Evolutionary conservation across 2,888 invertebrate species (phyloP), one percentile per base, ranked within the genome.

Genomic region (Coremacera marginata): DNA sequence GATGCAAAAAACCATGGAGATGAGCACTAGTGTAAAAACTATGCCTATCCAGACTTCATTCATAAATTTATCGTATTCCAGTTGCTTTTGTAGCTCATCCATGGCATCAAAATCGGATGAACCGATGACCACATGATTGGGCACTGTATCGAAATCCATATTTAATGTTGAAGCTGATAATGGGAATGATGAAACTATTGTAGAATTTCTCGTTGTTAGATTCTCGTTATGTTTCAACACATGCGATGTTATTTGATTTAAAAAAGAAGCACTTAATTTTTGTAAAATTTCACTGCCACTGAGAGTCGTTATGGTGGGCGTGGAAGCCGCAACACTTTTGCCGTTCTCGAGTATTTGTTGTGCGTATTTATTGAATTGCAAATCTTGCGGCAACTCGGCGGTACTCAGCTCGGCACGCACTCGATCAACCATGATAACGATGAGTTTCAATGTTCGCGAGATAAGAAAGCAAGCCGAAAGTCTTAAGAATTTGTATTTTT

Each of bases 1-100:
- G 87, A 93, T 91, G 84, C 92, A 92, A 84, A 92, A 92, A 60
- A 92, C 91, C 89, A 92, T 91, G 82, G 91, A 91, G 62, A 92
- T 89, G 77, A 92, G 91, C 89, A 93, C 91, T 68, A 92, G 86
- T 19, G 92, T 92, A 71, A 93, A 86, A 49, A 92, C 92, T 78
- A 92, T 90, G 31, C 92, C 92, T 76, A 93, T 92, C 93, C 93
- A 93, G 57, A 93, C 91, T 84, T 93, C 93, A 76, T 92, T 91
- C 86, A 92, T 89, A 84, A 92, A 91, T 82, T 91, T 91, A 85
- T 92, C 92, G 83, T 92, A 92, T 78, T 91, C 91, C 78, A 88
- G 75, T 82, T 89, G 89, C 73, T 88, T 86, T 77, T 88, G 86
- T 71, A 88, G 74, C 63, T 89, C 87, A 71, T 86, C 84, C 74